These are phyloP conservation scores for Achroia grisella DNA, from an alignment of 1,140 invertebrate species.

Conservation along the genomic window DNA sequence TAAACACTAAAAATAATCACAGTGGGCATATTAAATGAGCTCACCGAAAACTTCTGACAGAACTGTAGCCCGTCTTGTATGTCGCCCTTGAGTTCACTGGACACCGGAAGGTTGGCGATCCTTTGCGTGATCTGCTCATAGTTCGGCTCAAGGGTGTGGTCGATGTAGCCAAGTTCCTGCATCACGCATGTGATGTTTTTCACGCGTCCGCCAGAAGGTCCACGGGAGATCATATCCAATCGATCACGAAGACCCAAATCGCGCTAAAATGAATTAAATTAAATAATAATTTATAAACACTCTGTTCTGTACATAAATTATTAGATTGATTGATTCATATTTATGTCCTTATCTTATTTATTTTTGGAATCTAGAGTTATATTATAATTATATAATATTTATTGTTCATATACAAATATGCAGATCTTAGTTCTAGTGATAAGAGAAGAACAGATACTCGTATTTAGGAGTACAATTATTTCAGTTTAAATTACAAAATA, in stretches of 20 bases:
- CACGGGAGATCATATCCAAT: conserved; percentile 72
- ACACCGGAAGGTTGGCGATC: conserved; percentile 75
- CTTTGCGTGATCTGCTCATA: conserved; percentile 76
- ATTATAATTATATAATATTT: too few species aligned
- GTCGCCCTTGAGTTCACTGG: conserved; percentile 75
- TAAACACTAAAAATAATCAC: too few species aligned
- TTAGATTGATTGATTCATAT: too few species aligned
- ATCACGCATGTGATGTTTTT: conserved; percentile 79
- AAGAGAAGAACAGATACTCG: too few species aligned
- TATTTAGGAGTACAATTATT: too few species aligned
- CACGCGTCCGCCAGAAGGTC: conserved; percentile 68
- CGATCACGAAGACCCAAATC: conserved; percentile 76
- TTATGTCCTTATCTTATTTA: too few species aligned
- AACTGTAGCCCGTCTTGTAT: conserved; percentile 78
- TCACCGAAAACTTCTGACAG: conserved; percentile 79
- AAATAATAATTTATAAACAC: background rate
- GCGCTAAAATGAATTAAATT: conserved; percentile 44
- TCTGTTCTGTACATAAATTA: too few species aligned
- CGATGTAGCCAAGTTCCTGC: conserved; percentile 80
- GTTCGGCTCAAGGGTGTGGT: conserved; percentile 77
- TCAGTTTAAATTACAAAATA: too few species aligned
- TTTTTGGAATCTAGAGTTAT: too few species aligned
- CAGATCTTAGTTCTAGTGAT: too few species aligned
- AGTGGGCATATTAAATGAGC: conserved; percentile 12
- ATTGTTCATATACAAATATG: too few species aligned